A percentile compares a stretch with the other conserved stretches of the same genome.
These are phyloP conservation scores for Yponomeuta sedellus DNA, from an alignment of 2,888 invertebrate species.

Conservation along the genomic window DNA sequence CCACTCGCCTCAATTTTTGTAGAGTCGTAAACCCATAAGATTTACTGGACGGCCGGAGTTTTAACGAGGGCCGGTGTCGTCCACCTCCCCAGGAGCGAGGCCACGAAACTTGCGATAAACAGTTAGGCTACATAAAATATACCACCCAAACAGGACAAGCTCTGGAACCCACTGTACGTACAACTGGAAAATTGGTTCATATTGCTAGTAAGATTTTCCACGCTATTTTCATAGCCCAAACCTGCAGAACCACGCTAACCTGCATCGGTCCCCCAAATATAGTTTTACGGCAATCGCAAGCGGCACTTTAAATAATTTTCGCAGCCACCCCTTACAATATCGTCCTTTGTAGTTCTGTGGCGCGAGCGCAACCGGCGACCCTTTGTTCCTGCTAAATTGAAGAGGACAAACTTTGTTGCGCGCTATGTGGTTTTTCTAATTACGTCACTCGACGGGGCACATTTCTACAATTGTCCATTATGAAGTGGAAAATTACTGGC, in stretches of 20 bases:
- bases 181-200: not conserved
- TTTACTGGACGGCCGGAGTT: conserved; percentile 65
- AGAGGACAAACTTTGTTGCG: not conserved
- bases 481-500: not conserved
- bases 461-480: not conserved
- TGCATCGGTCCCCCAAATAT: conserved; percentile 34
- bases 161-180: not conserved
- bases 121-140: not conserved
- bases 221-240: not conserved
- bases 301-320: conserved; percentile 55
- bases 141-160: conserved; percentile 29
- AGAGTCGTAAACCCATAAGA: conserved; percentile 67
- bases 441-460: not conserved
- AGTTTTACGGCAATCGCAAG: conserved; percentile 62
- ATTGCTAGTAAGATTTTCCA: not conserved
- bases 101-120: not conserved
- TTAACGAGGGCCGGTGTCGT: conserved; percentile 57
- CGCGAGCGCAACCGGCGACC: conserved; percentile 5
- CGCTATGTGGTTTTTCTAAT: not conserved
- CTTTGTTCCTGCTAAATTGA: not conserved
- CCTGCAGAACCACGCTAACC: not conserved
- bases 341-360: not conserved
- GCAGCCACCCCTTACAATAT: conserved; percentile 22
- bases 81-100: conserved; percentile 29
- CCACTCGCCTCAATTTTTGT: conserved; percentile 56